Conservation (phyloP, 2,888 invertebrate genomes). For the Lasioglossum pauxillum region DNA sequence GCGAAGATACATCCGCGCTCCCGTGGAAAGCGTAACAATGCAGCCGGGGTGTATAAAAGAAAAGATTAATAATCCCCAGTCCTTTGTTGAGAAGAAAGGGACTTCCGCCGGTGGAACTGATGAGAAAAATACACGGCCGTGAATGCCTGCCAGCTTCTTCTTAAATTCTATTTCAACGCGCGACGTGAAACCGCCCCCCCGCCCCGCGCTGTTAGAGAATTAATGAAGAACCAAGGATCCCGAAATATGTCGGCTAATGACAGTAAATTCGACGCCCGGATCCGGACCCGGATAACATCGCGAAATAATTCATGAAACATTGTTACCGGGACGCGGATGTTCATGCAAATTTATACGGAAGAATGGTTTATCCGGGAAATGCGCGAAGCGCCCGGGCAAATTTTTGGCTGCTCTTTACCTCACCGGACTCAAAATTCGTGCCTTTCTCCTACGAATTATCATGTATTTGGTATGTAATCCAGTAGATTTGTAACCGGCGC, state of each 20-base stretch:
- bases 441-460: no score
- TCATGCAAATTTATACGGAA: background rate
- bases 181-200: background rate
- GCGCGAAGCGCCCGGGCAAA: background rate
- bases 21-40: slow-evolving; percentile 46
- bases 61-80: slow-evolving; percentile 52
- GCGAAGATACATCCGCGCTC: slow-evolving; percentile 44
- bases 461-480: no score
- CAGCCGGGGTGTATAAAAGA: slow-evolving; percentile 34
- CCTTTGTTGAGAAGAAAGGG: background rate
- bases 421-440: no score
- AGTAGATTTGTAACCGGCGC: no score
- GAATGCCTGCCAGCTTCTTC: slow-evolving; percentile 5
- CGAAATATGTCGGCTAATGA: background rate
- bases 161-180: background rate
- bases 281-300: background rate
- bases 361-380: background rate
- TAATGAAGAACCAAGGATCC: background rate
- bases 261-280: background rate
- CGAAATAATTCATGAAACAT: background rate
- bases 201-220: background rate
- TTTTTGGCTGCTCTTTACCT: no score
- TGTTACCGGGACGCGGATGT: background rate
- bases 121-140: slow-evolving; percentile 26
- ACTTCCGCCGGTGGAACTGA: slow-evolving; percentile 13